A percentile compares a stretch with the other conserved stretches of the same genome.
Conservation (phyloP, 2,888 invertebrate genomes). For the Brachynemurus nebulosus region DNA sequence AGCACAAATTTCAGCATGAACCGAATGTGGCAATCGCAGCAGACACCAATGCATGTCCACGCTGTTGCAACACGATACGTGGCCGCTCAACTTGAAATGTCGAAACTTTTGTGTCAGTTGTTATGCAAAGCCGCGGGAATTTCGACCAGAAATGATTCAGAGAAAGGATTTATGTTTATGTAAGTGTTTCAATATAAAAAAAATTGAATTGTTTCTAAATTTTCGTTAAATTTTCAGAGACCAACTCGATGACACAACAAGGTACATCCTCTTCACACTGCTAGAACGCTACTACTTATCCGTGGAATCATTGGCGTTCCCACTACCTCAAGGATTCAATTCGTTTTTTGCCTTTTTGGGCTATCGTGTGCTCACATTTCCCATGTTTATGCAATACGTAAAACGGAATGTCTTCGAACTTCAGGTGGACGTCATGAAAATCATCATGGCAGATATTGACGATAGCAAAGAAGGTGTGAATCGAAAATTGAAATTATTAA, state of each 20-base stretch:
- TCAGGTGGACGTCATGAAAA: slow-evolving; percentile 77
- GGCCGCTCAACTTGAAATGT: slow-evolving; percentile 65
- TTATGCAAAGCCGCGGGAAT: slow-evolving; percentile 53
- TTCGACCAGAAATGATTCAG: slow-evolving; percentile 51
- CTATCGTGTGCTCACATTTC: slow-evolving; percentile 60
- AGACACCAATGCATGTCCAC: slow-evolving; percentile 59
- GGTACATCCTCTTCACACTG: slow-evolving; percentile 58
- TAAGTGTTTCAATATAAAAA: slow-evolving; percentile 29
- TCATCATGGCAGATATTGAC: slow-evolving; percentile 51
- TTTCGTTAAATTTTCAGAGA: slow-evolving; percentile 40
- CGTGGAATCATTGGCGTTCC: slow-evolving; percentile 65
- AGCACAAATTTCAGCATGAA: slow-evolving; percentile 27
- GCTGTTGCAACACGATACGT: slow-evolving; percentile 71
- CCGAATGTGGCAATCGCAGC: slow-evolving; percentile 38
- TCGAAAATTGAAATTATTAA: slow-evolving; percentile 58
- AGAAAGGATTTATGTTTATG: slow-evolving; percentile 69
- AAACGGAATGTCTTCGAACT: slow-evolving; percentile 71
- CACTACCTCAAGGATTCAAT: slow-evolving; percentile 73
- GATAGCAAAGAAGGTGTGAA: slow-evolving; percentile 42
- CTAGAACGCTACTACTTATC: slow-evolving; percentile 72
- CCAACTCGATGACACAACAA: slow-evolving; percentile 53
- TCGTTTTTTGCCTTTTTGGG: slow-evolving; percentile 82
- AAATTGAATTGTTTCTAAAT: neutral
- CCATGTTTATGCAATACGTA: slow-evolving; percentile 72
- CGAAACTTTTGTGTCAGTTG: slow-evolving; percentile 62